Base-by-base conservation (phyloP, 2,797 vertebrate genomes). In the Anableps anableps region DNA sequence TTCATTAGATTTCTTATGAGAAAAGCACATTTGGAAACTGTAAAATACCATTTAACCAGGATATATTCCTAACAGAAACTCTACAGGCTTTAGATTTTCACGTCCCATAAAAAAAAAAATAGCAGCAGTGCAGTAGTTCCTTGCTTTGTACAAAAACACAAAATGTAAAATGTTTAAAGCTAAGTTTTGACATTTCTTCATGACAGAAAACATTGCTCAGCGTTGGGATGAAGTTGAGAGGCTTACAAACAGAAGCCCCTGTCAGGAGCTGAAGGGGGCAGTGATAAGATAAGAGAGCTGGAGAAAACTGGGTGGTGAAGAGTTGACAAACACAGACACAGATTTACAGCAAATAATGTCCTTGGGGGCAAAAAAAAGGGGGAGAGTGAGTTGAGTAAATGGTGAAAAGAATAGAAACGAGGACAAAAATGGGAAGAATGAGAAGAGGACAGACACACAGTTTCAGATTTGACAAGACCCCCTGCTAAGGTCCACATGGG, bases 331-430 rank as follows among this genome's bases (percentile, higher is more conserved):
- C 55, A 83, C 60, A 81, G 77, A 79, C 77, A 80, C 76, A 70
- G 73, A 77, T 82, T 88, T 76, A 85, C 74, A 83, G 81, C 60
- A 80, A 83, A 85, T 78, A 77, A 82, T 76, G 82, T 82, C 88
- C 80, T 82, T 43, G 64, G 76, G 84, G 88, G 82, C 38, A 72
- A 13, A 47, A 74, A 62, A 76, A 48, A 38, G 2, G 23, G 31
- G 51, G 43, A 9, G 47, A 73, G 29, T 51, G 51, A 75, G 73
- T 76, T 47, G 64, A 78, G 70, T 31, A 75, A 78, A 81, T 68
- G 19, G 72, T 77, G n/a, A 55, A 72, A 75, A 82, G 64, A 43
- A 38, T 26, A 87, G 60, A 80, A 73, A 38, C 13, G 26, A 26
- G 71, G 75, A 81, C 71, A 76, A 75, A 79, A 79, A 81, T 76